Evolutionary conservation across 2,113 vertebrate species (phyloP).

Genomic region (Cheilinus undulatus): DNA sequence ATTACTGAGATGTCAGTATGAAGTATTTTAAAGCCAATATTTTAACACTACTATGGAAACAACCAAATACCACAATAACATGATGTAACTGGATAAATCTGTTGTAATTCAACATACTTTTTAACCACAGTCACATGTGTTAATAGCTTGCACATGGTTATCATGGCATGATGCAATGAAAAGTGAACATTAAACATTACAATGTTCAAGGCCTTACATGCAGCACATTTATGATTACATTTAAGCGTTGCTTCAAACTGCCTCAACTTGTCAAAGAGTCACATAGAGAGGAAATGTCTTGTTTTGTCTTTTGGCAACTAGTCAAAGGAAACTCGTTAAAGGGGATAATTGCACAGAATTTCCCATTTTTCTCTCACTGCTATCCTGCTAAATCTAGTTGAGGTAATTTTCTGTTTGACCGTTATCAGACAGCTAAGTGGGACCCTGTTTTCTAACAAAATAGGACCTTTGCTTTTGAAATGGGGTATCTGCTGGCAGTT

Average conservation of each 20-base stretch:
- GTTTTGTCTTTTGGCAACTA: slow-evolving; percentile 61
- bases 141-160: neutral
- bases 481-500: slow-evolving; percentile 47
- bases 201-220: slow-evolving; percentile 11
- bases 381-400: slow-evolving; percentile 67
- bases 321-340: slow-evolving; percentile 58
- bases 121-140: neutral
- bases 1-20: neutral
- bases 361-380: slow-evolving; percentile 43
- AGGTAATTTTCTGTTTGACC: slow-evolving; percentile 47
- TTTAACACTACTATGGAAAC: neutral
- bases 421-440: slow-evolving; percentile 62
- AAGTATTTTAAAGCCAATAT: neutral
- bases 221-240: slow-evolving; percentile 13
- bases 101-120: neutral
- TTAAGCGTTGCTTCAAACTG: slow-evolving; percentile 37
- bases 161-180: neutral
- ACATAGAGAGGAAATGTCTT: slow-evolving; percentile 36
- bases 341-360: slow-evolving; percentile 67
- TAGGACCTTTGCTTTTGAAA: slow-evolving; percentile 55
- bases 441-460: slow-evolving; percentile 52
- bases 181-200: neutral
- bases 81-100: neutral
- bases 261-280: slow-evolving; percentile 66
- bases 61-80: neutral